phyloP scores from a whole-genome alignment of 2,113 vertebrate species.

The Numenius arquata region DNA sequence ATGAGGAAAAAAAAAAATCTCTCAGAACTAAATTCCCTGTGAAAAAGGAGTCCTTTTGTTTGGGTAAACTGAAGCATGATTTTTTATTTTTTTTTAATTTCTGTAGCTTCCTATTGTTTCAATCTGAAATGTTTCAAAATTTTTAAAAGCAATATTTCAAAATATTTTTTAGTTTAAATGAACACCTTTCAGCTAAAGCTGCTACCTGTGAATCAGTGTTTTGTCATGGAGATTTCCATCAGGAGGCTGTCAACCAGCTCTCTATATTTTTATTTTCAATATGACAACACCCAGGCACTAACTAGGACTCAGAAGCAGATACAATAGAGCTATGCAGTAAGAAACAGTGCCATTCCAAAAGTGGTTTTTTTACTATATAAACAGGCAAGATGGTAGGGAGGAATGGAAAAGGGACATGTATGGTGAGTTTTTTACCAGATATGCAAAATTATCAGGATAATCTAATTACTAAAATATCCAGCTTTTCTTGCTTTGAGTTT shows the following conservation, averaged over 20 bases:
- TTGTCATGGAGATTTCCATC: neutral
- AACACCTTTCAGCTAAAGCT: neutral
- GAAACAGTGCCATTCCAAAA: neutral
- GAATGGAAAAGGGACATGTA: accelerated
- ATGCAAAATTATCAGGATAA: neutral
- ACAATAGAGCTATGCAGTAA: neutral
- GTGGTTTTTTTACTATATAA: neutral
- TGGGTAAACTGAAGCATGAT: neutral
- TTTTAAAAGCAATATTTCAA: neutral
- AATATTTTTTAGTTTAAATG: neutral
- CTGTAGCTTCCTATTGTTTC: neutral
- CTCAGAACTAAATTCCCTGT: neutral
- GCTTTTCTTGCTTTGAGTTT: neutral
- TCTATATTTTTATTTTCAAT: neutral
- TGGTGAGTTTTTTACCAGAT: neutral
- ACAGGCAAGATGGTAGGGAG: neutral
- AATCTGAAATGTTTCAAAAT: neutral
- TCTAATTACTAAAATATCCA: neutral
- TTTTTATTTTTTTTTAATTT: neutral
- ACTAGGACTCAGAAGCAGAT: neutral
- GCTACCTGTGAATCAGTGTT: neutral
- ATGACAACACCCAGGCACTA: neutral
- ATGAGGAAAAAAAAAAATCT: neutral
- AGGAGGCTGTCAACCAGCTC: neutral
- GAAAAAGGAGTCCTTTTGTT: neutral